Conservation (phyloP, 2,113 vertebrate species). For the Guaruba guarouba region DNA sequence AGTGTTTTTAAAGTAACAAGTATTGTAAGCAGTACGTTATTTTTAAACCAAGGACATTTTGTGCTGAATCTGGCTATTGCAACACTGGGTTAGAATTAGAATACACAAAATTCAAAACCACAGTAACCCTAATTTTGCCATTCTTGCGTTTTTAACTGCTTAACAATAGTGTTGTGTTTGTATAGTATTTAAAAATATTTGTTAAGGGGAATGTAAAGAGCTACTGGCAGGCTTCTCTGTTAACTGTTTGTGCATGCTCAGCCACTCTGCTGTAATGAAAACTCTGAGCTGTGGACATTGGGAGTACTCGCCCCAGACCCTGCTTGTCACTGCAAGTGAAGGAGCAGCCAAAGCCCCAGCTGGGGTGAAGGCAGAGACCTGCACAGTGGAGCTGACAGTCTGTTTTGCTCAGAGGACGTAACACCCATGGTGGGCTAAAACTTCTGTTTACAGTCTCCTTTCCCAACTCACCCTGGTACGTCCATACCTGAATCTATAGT, state of each 20-base stretch:
- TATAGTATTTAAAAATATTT: constrained; percentile 42
- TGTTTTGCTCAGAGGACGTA: background rate
- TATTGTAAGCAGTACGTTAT: constrained; percentile 27
- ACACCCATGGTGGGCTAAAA: background rate
- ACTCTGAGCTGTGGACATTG: background rate
- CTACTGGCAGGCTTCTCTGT: constrained; percentile 39
- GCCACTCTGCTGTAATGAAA: background rate
- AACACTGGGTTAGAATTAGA: constrained; percentile 54
- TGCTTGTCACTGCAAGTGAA: background rate
- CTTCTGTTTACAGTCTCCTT: background rate
- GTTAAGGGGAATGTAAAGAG: constrained; percentile 1
- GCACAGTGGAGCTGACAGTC: background rate
- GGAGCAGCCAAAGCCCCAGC: background rate
- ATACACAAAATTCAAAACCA: constrained; percentile 57
- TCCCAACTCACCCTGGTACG: rapidly evolving
- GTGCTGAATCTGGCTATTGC: constrained; percentile 50
- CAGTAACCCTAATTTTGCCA: constrained; percentile 57
- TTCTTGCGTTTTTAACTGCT: constrained; percentile 43
- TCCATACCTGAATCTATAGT: background rate
- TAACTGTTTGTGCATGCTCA: background rate
- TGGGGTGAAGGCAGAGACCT: background rate
- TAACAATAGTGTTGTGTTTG: constrained; percentile 53
- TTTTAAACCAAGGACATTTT: constrained; percentile 63
- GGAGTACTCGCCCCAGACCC: too few species aligned
- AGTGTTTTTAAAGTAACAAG: constrained; percentile 36